Conservation (phyloP, 2,113 vertebrate genomes). For the Sus scrofa region T2T-Sscrofa CM000830.6:14227501-14228000, state of each 20-base stretch:
- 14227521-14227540: too few species aligned
- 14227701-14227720: neutral
- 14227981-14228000: too few species aligned
- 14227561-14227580: neutral
- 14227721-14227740: neutral
- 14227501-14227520: too few species aligned
- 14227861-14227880: slow-evolving; percentile 27
- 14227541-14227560: neutral
- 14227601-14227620: neutral
- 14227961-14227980: too few species aligned
- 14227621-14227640: neutral
- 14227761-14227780: neutral
- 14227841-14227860: neutral
- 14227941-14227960: too few species aligned
- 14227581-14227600: neutral
- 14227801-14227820: neutral
- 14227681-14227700: neutral
- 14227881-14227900: too few species aligned
- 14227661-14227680: neutral
- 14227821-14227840: slow-evolving; percentile 14
- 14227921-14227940: too few species aligned
- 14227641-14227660: neutral
- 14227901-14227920: too few species aligned
- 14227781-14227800: slow-evolving; percentile 20
- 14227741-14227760: neutral